phyloP scores from a whole-genome alignment of 1,140 invertebrate genomes.

The Wasmannia auropunctata region DNA sequence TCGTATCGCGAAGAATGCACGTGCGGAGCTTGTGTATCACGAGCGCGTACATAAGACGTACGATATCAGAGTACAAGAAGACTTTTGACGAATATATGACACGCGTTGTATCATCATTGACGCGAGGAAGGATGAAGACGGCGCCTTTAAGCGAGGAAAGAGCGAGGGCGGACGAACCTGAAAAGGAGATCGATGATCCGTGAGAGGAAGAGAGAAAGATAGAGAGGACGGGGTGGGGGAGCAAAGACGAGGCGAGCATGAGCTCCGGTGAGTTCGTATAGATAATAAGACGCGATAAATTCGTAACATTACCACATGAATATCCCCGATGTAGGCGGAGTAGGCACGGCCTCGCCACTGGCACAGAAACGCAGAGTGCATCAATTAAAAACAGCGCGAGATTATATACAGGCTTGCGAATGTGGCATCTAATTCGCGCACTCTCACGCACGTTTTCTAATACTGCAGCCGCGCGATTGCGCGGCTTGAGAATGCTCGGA shows the following conservation, averaged over 20 bases:
- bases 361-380: constrained; percentile 53
- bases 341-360: constrained; percentile 50
- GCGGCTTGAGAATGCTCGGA: background rate
- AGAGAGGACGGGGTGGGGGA: background rate
- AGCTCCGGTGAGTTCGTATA: constrained; percentile 61
- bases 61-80: background rate
- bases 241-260: constrained; percentile 21
- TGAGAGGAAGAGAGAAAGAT: constrained; percentile 5
- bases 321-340: constrained; percentile 66
- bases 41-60: background rate
- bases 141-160: constrained; percentile 4
- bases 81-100: background rate
- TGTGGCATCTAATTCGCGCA: constrained; percentile 60
- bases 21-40: background rate
- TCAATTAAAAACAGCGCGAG: constrained; percentile 55
- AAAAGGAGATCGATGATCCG: constrained; percentile 39
- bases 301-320: constrained; percentile 72
- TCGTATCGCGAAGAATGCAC: background rate
- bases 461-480: background rate
- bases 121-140: constrained; percentile 9
- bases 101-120: constrained; percentile 28
- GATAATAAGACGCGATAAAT: constrained; percentile 74
- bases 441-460: constrained; percentile 49
- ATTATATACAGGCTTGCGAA: constrained; percentile 27
- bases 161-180: constrained; percentile 1